Evolutionary conservation across 2,888 invertebrate genomes (phyloP).

Genomic region (Anorthoa munda): DNA sequence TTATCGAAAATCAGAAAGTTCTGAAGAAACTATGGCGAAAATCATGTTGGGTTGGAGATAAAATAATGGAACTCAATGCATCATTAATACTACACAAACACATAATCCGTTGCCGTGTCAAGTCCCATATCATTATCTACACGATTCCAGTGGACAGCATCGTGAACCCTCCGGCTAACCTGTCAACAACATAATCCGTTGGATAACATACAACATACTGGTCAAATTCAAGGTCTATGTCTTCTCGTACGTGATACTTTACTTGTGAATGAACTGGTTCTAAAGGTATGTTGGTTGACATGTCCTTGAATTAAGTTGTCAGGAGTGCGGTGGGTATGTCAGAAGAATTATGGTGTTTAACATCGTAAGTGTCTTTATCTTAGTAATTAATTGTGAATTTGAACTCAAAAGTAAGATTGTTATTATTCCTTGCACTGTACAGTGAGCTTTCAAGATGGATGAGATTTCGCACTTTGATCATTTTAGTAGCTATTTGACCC

Average conservation of each 20-base stretch:
- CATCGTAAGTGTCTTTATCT: slow-evolving; percentile 17
- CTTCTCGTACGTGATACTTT: slow-evolving; percentile 23
- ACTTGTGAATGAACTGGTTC: slow-evolving; percentile 28
- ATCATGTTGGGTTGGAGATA: background rate
- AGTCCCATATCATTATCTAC: slow-evolving; percentile 10
- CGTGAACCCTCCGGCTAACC: slow-evolving; percentile 44
- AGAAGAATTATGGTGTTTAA: slow-evolving; percentile 16
- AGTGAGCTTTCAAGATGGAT: background rate
- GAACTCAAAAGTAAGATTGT: background rate
- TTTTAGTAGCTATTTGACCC: background rate
- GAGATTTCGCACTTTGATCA: background rate
- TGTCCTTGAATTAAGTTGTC: slow-evolving; percentile 44
- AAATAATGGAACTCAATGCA: background rate
- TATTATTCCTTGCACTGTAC: background rate
- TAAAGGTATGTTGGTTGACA: background rate
- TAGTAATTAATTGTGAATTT: background rate
- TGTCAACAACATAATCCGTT: slow-evolving; percentile 48
- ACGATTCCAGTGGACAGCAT: slow-evolving; percentile 37
- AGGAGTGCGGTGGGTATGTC: slow-evolving; percentile 22
- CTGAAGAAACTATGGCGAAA: background rate
- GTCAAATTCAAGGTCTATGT: slow-evolving; percentile 35
- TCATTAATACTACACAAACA: background rate
- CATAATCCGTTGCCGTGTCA: slow-evolving; percentile 8
- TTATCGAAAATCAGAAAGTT: background rate
- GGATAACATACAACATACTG: slow-evolving; percentile 31